Evolutionary conservation across 1,140 invertebrate species (phyloP), one percentile per base, ranked within the genome.

Genomic region (Drosophila ananassae): DNA sequence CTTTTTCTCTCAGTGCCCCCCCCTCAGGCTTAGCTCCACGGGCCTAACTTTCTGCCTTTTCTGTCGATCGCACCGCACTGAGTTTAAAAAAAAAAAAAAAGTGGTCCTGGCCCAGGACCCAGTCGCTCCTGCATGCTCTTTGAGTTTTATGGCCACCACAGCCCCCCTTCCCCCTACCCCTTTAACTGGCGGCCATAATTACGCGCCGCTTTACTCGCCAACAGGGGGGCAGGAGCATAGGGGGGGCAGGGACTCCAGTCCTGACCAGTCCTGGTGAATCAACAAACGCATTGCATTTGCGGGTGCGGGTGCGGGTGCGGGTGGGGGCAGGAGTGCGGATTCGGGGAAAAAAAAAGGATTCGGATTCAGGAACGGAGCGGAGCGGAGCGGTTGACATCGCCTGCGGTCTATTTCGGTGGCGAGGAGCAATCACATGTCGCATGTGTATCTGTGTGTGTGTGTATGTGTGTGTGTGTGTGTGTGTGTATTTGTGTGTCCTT

Each of bases 161-260:
- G 4, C 10, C 12, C n/a, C 3, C 52, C 2, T 5, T 9, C 17
- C 25, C 13, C 32, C 41, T 28, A 3, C n/a, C 13, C 34, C 32
- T 12, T 63, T 53, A 73, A 73, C 71, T 57, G 72, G 50, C 63
- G 72, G 72, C 60, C 71, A 74, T 74, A 74, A 74, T 74, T 74
- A 74, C 72, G 71, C 47, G 59, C 52, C 71, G 72, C 72, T 74
- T 58, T 64, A 66, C 69, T 44, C 34, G 57, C 71, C 22, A 66
- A 2, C 28, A 21, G 55, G 30, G 22, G 30, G 10, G 37, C 13
- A 12, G 12, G 17, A 3, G 30, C 12, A 6, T 47, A 34, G 25
- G 39, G 7, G 28, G 30, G 3, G 13, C 5, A 4, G n/a, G 17
- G 28, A 10, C 30, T 32, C 9, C 32, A 9, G 17, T 28, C 13